Evolutionary conservation across 2,113 vertebrate species (phyloP).

Genomic region (Fregata magnificens): DNA sequence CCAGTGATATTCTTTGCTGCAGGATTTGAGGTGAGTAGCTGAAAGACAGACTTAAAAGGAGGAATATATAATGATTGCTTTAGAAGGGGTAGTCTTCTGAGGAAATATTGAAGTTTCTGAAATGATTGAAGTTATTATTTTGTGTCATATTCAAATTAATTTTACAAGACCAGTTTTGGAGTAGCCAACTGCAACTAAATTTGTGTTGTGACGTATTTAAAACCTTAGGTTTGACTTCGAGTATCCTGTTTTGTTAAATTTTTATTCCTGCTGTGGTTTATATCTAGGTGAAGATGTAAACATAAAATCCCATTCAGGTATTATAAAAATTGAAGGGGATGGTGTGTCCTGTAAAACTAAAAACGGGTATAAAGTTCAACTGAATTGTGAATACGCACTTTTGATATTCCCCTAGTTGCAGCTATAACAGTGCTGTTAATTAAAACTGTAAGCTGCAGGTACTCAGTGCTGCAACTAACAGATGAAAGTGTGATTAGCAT

Average conservation of each 20-base stretch:
- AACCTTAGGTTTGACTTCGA: background rate
- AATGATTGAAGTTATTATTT: background rate
- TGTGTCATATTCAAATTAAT: background rate
- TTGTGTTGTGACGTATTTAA: background rate
- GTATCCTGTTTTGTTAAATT: background rate
- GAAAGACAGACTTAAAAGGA: background rate
- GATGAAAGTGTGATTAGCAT: constrained; percentile 48
- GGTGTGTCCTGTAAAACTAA: background rate
- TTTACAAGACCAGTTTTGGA: background rate
- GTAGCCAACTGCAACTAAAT: background rate
- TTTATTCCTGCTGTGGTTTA: background rate
- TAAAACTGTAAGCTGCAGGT: constrained; percentile 38
- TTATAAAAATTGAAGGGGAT: background rate
- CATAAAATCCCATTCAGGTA: background rate
- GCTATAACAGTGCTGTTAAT: constrained; percentile 1
- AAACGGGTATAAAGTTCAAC: background rate
- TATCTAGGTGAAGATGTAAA: background rate
- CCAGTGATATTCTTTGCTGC: background rate
- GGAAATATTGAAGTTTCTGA: background rate
- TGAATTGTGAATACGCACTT: background rate
- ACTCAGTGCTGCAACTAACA: background rate
- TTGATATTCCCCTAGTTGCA: constrained; percentile 24
- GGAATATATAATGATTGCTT: background rate
- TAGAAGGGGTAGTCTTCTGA: background rate
- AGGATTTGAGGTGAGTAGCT: background rate